phyloP scores from a whole-genome alignment of 2,888 invertebrate species.

The Allophyes oxyacanthae region DNA sequence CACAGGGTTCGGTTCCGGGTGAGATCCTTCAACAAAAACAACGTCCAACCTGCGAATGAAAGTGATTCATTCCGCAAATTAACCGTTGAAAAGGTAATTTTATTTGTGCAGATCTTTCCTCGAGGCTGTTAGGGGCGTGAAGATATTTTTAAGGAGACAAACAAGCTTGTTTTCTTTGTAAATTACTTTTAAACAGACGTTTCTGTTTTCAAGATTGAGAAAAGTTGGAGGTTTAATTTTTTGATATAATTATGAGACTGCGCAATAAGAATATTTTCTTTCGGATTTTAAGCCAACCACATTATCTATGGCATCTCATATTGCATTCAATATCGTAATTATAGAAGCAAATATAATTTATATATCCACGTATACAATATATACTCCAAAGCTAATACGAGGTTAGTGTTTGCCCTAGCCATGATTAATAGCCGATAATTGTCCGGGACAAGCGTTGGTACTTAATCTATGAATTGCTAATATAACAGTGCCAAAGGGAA shows the following conservation, averaged over 20 bases:
- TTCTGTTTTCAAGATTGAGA: conserved; percentile 9
- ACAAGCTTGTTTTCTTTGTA: conserved; percentile 57
- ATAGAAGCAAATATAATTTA: conserved; percentile 36
- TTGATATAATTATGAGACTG: not conserved
- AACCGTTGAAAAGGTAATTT: conserved; percentile 73
- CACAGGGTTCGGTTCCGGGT: conserved; percentile 55
- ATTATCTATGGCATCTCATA: conserved; percentile 49
- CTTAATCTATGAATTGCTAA: conserved; percentile 64
- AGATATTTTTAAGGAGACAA: conserved; percentile 56
- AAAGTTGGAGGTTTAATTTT: conserved; percentile 7
- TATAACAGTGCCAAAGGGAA: conserved; percentile 49
- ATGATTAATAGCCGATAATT: conserved; percentile 70
- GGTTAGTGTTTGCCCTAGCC: conserved; percentile 50
- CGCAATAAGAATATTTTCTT: not conserved
- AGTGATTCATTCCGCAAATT: conserved; percentile 78
- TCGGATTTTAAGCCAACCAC: not conserved
- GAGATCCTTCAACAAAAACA: conserved; percentile 64
- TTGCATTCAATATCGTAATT: conserved; percentile 38
- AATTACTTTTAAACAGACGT: conserved; percentile 53
- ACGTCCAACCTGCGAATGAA: conserved; percentile 71
- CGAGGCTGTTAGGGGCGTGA: conserved; percentile 36
- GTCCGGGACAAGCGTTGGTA: conserved; percentile 59
- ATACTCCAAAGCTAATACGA: conserved; percentile 38
- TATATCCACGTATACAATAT: conserved; percentile 16
- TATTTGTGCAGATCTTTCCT: conserved; percentile 56